Percentiles rank a stretch among this genome's conserved stretches.
Evolutionary conservation across 2,888 invertebrate species (phyloP).

Genomic region (Drosophila falleni): DNA sequence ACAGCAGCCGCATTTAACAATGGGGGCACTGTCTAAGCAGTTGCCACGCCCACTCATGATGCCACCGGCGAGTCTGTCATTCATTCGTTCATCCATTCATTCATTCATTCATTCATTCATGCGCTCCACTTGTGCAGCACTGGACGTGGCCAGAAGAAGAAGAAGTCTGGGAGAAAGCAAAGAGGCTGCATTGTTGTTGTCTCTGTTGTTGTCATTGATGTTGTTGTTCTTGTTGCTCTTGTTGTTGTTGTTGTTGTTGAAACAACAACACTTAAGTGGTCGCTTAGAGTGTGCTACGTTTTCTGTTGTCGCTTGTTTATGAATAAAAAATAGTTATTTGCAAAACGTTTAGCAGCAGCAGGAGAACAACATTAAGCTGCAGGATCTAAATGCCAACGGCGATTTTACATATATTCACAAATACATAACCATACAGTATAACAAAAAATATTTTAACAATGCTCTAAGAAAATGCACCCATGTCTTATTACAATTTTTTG

Average conservation of each 20-base stretch:
- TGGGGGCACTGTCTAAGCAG: constrained; percentile 63
- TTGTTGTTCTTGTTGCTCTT: constrained; percentile 51
- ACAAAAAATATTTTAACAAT: background rate
- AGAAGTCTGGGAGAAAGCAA: constrained; percentile 21
- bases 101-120: constrained; percentile 70
- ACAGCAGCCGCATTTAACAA: constrained; percentile 68
- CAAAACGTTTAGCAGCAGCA: constrained; percentile 74
- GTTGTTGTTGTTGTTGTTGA: constrained; percentile 50
- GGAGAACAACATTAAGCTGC: constrained; percentile 41
- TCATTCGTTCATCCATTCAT: constrained; percentile 64
- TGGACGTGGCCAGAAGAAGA: constrained; percentile 55
- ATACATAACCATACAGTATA: background rate
- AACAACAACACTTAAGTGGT: constrained; percentile 78
- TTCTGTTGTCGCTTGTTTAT: constrained; percentile 75
- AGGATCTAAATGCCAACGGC: constrained; percentile 33
- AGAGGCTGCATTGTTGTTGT: constrained; percentile 51
- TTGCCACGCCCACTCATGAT: constrained; percentile 69
- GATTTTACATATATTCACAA: constrained; percentile 1
- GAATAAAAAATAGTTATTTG: constrained; percentile 82
- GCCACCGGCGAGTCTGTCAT: constrained; percentile 69
- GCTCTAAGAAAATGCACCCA: background rate
- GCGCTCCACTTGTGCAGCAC: constrained; percentile 69
- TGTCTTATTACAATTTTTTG: too few relatives aligned
- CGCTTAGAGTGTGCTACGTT: constrained; percentile 73
- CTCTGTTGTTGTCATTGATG: constrained; percentile 34